phyloP scores from a whole-genome alignment of 2,888 invertebrate genomes.

The Oscheius sp. region DNA sequence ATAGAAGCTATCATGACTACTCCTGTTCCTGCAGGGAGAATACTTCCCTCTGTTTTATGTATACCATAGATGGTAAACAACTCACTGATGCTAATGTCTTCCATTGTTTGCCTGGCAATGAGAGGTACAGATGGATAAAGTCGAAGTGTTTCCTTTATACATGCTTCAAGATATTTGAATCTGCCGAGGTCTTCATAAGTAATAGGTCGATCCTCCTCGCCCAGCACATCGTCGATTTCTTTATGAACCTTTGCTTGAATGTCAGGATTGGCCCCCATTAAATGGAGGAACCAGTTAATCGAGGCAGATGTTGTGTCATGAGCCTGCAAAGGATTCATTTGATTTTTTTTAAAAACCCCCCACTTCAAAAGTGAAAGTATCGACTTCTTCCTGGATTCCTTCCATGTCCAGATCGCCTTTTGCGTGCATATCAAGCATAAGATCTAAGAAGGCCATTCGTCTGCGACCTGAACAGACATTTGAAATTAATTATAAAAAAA shows the following conservation, averaged over 20 bases:
- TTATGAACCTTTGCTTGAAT: constrained; percentile 78
- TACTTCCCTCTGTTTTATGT: constrained; percentile 61
- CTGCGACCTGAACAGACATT: constrained; percentile 32
- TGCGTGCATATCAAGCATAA: constrained; percentile 71
- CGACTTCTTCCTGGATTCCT: constrained; percentile 69
- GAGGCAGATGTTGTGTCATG: constrained; percentile 87
- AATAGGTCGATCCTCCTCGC: constrained; percentile 67
- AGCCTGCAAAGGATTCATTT: constrained; percentile 75
- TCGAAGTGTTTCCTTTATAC: constrained; percentile 67
- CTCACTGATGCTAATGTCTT: constrained; percentile 69
- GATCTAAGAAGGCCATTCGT: constrained; percentile 72
- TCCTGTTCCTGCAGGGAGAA: constrained; percentile 70
- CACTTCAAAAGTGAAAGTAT: constrained; percentile 70
- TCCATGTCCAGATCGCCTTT: constrained; percentile 66
- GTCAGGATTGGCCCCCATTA: constrained; percentile 83
- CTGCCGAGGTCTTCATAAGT: constrained; percentile 73
- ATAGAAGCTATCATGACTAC: constrained; percentile 68
- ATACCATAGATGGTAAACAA: background rate
- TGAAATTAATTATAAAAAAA: background rate
- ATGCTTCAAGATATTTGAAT: constrained; percentile 72
- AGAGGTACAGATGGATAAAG: constrained; percentile 69
- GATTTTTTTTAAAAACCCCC: background rate
- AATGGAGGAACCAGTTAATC: constrained; percentile 85
- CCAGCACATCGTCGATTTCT: constrained; percentile 70
- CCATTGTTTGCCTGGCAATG: constrained; percentile 66